phyloP scores from a whole-genome alignment of 2,797 vertebrate species.

The Neopelma chrysocephalum region DNA sequence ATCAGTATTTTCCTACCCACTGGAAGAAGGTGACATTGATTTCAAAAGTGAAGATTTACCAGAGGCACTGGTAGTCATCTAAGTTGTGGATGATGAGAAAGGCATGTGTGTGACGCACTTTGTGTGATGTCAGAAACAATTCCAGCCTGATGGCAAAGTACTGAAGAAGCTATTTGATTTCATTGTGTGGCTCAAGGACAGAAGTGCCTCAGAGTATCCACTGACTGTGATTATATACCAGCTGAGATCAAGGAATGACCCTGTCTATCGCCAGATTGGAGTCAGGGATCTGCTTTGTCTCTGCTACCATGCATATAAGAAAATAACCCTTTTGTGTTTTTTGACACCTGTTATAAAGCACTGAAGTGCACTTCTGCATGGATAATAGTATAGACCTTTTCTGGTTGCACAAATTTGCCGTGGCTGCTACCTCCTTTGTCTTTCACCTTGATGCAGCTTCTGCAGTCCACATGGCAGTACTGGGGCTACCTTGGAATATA shows the following conservation, averaged over 20 bases:
- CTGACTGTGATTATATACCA: background rate
- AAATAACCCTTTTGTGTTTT: background rate
- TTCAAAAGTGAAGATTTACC: background rate
- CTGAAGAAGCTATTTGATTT: background rate
- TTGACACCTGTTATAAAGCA: background rate
- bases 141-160: background rate
- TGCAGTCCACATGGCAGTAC: background rate
- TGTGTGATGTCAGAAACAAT: background rate
- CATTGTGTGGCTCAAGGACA: background rate
- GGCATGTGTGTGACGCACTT: fast-evolving
- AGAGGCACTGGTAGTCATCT: background rate
- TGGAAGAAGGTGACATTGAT: background rate
- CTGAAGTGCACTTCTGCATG: background rate
- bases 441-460: background rate
- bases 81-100: background rate
- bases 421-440: background rate
- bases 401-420: background rate
- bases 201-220: background rate
- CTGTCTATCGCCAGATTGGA: background rate
- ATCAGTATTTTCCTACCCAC: background rate
- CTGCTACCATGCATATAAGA: background rate
- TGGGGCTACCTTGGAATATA: background rate
- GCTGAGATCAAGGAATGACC: background rate
- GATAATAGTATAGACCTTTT: background rate
- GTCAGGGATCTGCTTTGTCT: background rate